Evolutionary conservation across 2,797 vertebrate species (phyloP).

Genomic region (Notamacropus eugenii): DNA sequence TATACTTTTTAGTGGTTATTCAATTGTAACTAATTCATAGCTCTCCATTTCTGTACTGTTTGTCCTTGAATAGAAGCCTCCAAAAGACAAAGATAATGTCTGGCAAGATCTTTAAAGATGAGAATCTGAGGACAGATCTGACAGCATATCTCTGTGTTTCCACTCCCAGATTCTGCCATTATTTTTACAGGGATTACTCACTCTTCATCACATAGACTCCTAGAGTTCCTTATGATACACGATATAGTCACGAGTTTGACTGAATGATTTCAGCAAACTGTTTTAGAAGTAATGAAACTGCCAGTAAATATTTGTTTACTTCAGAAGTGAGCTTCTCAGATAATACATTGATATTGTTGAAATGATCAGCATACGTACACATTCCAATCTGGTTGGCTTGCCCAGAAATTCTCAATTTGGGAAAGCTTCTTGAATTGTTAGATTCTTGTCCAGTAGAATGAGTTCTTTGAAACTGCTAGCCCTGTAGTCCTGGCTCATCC

Average conservation of each 20-base stretch:
- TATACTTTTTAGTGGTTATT: background rate
- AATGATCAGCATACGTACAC: conserved; percentile 33
- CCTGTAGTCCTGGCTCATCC: no score
- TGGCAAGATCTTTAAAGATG: no score
- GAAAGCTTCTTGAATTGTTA: background rate
- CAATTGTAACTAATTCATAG: background rate
- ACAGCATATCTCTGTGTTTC: no score
- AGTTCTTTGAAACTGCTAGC: no score
- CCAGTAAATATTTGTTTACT: conserved; percentile 63
- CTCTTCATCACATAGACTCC: conserved; percentile 12
- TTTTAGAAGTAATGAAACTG: conserved; percentile 67
- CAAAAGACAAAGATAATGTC: background rate
- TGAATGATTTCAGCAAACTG: conserved; percentile 71
- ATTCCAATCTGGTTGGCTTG: conserved; percentile 1
- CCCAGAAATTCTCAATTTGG: conserved; percentile 20
- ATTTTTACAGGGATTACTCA: background rate
- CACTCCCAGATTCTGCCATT: background rate
- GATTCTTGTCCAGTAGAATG: background rate
- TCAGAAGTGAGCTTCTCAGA: conserved; percentile 1
- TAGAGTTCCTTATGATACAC: conserved; percentile 44
- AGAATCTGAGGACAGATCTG: no score
- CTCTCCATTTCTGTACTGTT: background rate
- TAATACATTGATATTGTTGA: conserved; percentile 47
- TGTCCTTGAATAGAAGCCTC: background rate
- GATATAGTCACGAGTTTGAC: conserved; percentile 39